Evolutionary conservation across 2,888 invertebrate genomes (phyloP).

Genomic region (Pristionchus arcanus): DNA sequence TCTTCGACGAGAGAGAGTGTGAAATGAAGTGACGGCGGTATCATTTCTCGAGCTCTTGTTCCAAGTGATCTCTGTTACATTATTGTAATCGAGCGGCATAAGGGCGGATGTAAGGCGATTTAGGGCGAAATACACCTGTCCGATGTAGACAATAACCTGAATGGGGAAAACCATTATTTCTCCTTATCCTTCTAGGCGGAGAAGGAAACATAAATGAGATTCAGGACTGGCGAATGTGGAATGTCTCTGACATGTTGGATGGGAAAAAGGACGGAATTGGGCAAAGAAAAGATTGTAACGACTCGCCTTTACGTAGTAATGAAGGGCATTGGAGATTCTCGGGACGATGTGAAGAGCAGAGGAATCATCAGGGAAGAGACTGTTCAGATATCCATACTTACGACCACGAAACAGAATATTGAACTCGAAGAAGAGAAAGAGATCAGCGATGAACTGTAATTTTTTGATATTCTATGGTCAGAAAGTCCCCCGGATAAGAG

Average conservation of each 20-base stretch:
- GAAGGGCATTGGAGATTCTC: constrained; percentile 47
- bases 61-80: background rate
- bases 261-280: background rate
- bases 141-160: constrained; percentile 57
- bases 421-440: constrained; percentile 49
- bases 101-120: constrained; percentile 56
- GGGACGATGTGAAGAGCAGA: constrained; percentile 22
- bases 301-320: constrained; percentile 48
- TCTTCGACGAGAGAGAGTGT: too few relatives aligned
- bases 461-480: background rate
- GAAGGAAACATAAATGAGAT: constrained; percentile 8
- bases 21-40: too few relatives aligned
- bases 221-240: background rate
- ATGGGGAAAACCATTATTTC: background rate
- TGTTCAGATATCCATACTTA: constrained; percentile 45
- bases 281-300: background rate
- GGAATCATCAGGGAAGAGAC: constrained; percentile 24
- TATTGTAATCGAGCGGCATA: constrained; percentile 56
- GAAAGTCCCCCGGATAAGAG: too few relatives aligned
- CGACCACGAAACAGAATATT: constrained; percentile 43
- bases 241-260: background rate
- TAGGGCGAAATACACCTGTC: constrained; percentile 56
- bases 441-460: constrained; percentile 49
- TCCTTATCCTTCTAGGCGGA: background rate
- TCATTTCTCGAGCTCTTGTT: too few relatives aligned